Evolutionary conservation across 2,888 invertebrate species (phyloP).

Genomic region (Ornithoptera alexandrae): DNA sequence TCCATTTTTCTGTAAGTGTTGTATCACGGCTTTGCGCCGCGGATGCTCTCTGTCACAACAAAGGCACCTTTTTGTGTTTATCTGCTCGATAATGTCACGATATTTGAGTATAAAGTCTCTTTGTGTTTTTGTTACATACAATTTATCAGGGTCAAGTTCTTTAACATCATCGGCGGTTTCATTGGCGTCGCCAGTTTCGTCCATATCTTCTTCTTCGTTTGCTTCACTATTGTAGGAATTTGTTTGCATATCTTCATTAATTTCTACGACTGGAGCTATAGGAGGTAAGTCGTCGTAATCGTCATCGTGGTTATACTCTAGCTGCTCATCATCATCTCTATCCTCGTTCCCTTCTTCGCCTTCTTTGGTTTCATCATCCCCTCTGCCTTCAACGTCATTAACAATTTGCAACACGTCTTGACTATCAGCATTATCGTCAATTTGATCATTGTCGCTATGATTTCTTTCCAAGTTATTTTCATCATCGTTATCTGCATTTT

Average conservation of each 20-base stretch:
- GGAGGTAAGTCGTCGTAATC: constrained; percentile 63
- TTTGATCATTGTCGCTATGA: constrained; percentile 50
- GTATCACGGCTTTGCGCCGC: constrained; percentile 75
- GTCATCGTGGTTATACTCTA: constrained; percentile 49
- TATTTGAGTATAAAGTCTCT: constrained; percentile 70
- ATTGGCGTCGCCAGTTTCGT: constrained; percentile 50
- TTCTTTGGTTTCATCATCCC: constrained; percentile 40
- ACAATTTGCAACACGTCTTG: constrained; percentile 39
- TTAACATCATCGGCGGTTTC: constrained; percentile 55
- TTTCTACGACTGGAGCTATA: constrained; percentile 65
- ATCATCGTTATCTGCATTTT: constrained; percentile 42
- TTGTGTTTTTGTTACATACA: constrained; percentile 69
- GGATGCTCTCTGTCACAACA: constrained; percentile 74
- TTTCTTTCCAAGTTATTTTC: constrained; percentile 47
- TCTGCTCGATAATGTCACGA: constrained; percentile 71
- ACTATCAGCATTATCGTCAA: constrained; percentile 47
- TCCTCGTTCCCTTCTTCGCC: constrained; percentile 43
- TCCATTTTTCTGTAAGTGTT: constrained; percentile 77
- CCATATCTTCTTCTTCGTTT: constrained; percentile 56
- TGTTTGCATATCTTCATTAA: constrained; percentile 70
- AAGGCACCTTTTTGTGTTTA: constrained; percentile 72
- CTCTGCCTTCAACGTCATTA: constrained; percentile 42
- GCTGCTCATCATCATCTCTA: constrained; percentile 43
- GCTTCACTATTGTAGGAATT: constrained; percentile 61
- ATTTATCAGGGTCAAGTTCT: constrained; percentile 62